Conservation (phyloP, 2,888 invertebrate genomes). For the Zygogramma bicolorata region DNA sequence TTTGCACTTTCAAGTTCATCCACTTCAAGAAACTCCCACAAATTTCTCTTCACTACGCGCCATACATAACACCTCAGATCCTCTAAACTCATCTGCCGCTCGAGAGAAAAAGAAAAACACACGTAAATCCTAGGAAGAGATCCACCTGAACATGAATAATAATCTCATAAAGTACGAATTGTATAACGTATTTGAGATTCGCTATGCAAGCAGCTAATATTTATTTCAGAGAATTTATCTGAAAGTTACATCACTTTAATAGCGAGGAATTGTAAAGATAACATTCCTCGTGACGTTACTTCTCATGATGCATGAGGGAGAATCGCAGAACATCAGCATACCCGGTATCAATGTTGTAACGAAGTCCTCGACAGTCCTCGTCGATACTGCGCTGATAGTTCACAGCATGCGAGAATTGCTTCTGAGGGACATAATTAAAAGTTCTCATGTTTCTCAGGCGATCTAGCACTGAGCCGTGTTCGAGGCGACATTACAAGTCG, state of each 20-base stretch:
- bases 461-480: slow-evolving; percentile 3
- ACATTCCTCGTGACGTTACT: slow-evolving; percentile 46
- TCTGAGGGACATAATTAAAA: slow-evolving; percentile 40
- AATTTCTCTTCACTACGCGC: neutral
- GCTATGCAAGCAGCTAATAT: slow-evolving; percentile 50
- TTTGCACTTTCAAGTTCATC: neutral
- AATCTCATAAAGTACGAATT: slow-evolving; percentile 48
- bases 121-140: neutral
- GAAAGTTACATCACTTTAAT: slow-evolving; percentile 54
- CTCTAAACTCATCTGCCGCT: neutral
- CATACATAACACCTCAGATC: neutral
- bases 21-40: neutral
- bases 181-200: slow-evolving; percentile 51
- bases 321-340: slow-evolving; percentile 50
- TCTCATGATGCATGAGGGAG: slow-evolving; percentile 47
- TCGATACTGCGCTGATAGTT: slow-evolving; percentile 49
- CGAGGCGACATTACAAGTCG: neutral
- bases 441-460: slow-evolving; percentile 6
- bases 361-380: slow-evolving; percentile 45
- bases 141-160: slow-evolving; percentile 44
- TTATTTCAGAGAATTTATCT: slow-evolving; percentile 52
- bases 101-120: neutral
- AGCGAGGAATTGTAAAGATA: slow-evolving; percentile 51
- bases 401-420: slow-evolving; percentile 44
- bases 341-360: slow-evolving; percentile 39